Evolutionary conservation across 2,113 vertebrate genomes (phyloP).

Genomic region (Clarias gariepinus): DNA sequence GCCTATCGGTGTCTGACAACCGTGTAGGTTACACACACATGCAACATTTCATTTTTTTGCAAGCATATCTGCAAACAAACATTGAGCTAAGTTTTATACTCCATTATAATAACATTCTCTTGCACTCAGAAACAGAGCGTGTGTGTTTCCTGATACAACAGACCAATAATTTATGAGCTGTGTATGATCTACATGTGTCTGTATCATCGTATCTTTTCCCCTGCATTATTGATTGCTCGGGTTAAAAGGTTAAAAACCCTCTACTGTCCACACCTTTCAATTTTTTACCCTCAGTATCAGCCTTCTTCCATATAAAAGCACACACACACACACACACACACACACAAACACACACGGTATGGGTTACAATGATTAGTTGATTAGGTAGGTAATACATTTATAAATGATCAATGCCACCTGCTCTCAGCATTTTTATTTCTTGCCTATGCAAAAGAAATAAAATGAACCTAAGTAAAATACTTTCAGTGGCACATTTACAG

Average conservation of each 20-base stretch:
- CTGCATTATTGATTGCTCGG: conserved; percentile 73
- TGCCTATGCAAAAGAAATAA: not conserved
- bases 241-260: conserved; percentile 72
- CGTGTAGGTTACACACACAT: conserved; percentile 47
- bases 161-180: not conserved
- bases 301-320: conserved; percentile 33
- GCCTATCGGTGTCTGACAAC: conserved; percentile 57
- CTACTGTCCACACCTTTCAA: conserved; percentile 62
- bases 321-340: conserved; percentile 27
- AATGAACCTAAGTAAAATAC: not conserved
- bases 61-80: conserved; percentile 26
- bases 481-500: not conserved
- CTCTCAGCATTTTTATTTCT: not conserved
- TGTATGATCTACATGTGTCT: conserved; percentile 14
- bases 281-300: conserved; percentile 67
- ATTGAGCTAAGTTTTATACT: conserved; percentile 8
- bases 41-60: conserved; percentile 37
- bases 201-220: conserved; percentile 58
- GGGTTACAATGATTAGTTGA: not conserved
- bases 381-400: not conserved
- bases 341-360: not conserved
- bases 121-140: conserved; percentile 28
- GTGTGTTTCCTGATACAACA: not conserved
- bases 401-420: not conserved
- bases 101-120: conserved; percentile 2